These are phyloP conservation scores for Lucilia cuprina DNA, from an alignment of 1,140 invertebrate species.

Conservation along the genomic window DNA sequence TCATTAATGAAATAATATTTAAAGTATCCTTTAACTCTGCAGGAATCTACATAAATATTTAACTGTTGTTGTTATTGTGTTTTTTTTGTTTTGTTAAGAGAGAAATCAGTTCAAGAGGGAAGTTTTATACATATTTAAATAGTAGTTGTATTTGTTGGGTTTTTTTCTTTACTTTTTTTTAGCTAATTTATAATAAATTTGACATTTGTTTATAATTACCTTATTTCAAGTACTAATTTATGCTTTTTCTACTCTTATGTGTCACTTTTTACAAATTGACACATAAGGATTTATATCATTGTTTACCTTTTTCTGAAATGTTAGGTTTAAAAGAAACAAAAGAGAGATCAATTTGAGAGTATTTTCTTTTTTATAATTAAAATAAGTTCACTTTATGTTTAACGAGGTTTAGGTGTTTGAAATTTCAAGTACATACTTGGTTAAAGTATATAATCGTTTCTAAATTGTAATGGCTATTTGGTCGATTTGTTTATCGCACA, in stretches of 20 bases:
- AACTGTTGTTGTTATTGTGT: neutral
- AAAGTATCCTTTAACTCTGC: constrained; percentile 4
- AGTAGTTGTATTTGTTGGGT: neutral
- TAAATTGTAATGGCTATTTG: neutral
- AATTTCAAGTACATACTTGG: neutral
- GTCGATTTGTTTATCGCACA: neutral
- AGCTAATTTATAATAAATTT: neutral
- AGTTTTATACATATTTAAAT: neutral
- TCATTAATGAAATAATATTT: neutral
- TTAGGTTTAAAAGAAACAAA: too few species aligned
- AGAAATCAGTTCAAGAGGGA: neutral
- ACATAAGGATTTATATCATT: too few species aligned
- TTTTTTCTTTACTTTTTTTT: neutral
- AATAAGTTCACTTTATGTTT: too few species aligned
- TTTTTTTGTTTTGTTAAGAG: neutral
- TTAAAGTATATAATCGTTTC: neutral
- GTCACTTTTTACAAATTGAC: too few species aligned
- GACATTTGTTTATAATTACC: neutral
- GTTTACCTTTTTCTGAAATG: too few species aligned
- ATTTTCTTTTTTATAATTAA: too few species aligned
- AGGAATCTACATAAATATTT: neutral
- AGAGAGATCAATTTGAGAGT: too few species aligned
- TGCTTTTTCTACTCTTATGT: too few species aligned
- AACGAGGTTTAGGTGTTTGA: too few species aligned
- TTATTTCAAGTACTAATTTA: too few species aligned